These are phyloP conservation scores for Drosophila maculinotata DNA, from an alignment of 2,888 invertebrate genomes.

Conservation along the genomic window DNA sequence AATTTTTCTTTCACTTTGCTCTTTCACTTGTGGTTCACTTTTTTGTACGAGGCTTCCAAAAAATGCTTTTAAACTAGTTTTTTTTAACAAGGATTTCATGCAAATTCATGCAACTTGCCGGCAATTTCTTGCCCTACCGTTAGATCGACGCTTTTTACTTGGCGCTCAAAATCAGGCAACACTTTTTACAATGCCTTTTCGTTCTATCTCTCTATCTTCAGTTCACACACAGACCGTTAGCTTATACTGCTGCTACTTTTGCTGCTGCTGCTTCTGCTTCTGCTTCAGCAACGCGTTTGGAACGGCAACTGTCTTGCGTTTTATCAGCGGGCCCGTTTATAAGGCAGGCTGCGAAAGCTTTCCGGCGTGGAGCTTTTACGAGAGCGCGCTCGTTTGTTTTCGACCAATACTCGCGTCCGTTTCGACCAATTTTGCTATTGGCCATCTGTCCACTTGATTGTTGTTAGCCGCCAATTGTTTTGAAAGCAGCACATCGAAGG, in stretches of 20 bases:
- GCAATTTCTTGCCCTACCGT: slow-evolving; percentile 16
- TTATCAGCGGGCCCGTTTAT: slow-evolving; percentile 61
- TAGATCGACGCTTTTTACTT: slow-evolving; percentile 33
- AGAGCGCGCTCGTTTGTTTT: slow-evolving; percentile 46
- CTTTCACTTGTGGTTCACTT: slow-evolving; percentile 29
- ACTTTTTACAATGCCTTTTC: slow-evolving; percentile 20
- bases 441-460: slow-evolving; percentile 40
- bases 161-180: slow-evolving; percentile 51
- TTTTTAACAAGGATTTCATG: slow-evolving; percentile 14
- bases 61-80: slow-evolving; percentile 28
- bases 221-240: slow-evolving; percentile 12
- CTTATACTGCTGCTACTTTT: slow-evolving; percentile 3
- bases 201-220: slow-evolving; percentile 7
- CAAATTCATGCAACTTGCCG: slow-evolving; percentile 46
- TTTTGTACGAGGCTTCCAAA: slow-evolving; percentile 3
- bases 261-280: slow-evolving; percentile 29
- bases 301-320: slow-evolving; percentile 71
- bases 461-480: slow-evolving; percentile 69
- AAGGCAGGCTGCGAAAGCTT: slow-evolving; percentile 64
- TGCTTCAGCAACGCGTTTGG: slow-evolving; percentile 64
- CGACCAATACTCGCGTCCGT: slow-evolving; percentile 44
- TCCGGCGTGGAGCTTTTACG: slow-evolving; percentile 39
- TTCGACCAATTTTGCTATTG: slow-evolving; percentile 69
- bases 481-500: slow-evolving; percentile 61
- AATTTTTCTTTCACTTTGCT: slow-evolving; percentile 13